These are phyloP conservation scores for Puntigrus tetrazona DNA, from an alignment of 2,113 vertebrate genomes.

Conservation along the genomic window DNA sequence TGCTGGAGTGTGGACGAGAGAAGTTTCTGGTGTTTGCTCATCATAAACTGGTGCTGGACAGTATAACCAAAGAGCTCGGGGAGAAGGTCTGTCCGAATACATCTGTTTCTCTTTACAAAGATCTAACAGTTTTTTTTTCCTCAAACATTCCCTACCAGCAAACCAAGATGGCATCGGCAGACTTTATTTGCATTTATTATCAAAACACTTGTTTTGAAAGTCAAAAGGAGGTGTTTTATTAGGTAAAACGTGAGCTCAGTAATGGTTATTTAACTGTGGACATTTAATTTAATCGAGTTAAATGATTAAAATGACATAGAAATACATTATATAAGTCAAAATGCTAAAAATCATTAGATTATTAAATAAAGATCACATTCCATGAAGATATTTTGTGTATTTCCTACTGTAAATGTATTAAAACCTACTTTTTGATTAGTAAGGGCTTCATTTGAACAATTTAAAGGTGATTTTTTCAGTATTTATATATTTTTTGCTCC, in stretches of 20 bases:
- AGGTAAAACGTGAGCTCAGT: neutral
- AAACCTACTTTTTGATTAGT: too few species aligned
- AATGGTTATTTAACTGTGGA: neutral
- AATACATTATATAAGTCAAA: too few species aligned
- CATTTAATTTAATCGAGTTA: neutral
- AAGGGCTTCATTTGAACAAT: too few species aligned
- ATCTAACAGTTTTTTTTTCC: neutral
- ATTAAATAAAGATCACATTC: too few species aligned
- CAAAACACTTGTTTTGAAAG: neutral
- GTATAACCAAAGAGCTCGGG: constrained; percentile 78
- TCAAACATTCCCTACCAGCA: neutral
- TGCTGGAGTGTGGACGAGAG: constrained; percentile 89
- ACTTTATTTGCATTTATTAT: neutral
- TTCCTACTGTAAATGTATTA: too few species aligned
- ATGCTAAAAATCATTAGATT: too few species aligned
- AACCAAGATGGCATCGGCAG: neutral
- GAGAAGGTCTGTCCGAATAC: constrained; percentile 79
- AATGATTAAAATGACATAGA: too few species aligned
- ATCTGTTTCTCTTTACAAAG: neutral
- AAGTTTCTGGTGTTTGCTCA: constrained; percentile 99
- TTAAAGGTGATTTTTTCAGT: too few species aligned
- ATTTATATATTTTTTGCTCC: too few species aligned
- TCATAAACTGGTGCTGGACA: constrained; percentile 89
- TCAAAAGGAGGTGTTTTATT: neutral
- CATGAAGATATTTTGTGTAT: too few species aligned